A percentile compares a stretch with the other conserved stretches of the same genome.
phyloP scores from a whole-genome alignment of 2,888 invertebrate genomes.

The Sphaeridia pumilis region DNA sequence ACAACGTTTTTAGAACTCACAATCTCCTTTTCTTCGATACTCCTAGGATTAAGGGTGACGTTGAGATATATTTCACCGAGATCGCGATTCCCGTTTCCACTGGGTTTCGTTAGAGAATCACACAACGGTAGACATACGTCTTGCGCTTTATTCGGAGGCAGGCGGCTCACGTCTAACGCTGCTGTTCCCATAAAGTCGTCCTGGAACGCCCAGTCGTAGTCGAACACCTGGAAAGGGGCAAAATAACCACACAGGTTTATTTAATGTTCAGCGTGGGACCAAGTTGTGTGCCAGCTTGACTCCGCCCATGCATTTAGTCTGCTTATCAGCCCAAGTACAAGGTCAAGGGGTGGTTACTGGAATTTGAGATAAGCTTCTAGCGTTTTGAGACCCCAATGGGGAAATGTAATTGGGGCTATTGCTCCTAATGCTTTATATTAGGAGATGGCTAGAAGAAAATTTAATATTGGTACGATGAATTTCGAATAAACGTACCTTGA shows the following conservation, averaged over 20 bases:
- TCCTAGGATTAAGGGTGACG: slow-evolving; percentile 78
- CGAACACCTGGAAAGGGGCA: slow-evolving; percentile 79
- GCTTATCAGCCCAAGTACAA: too few species aligned
- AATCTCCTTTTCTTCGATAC: slow-evolving; percentile 89
- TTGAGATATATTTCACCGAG: slow-evolving; percentile 77
- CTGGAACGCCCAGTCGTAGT: slow-evolving; percentile 88
- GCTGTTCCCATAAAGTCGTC: slow-evolving; percentile 98
- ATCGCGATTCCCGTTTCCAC: slow-evolving; percentile 37
- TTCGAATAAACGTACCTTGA: slow-evolving; percentile 73
- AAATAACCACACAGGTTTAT: too few species aligned
- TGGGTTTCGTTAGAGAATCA: slow-evolving; percentile 51
- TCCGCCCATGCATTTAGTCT: too few species aligned
- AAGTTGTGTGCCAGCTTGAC: too few species aligned
- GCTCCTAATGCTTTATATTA: too few species aligned
- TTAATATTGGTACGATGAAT: not conserved
- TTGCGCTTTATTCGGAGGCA: slow-evolving; percentile 55
- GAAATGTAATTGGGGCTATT: too few species aligned
- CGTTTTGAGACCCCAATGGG: too few species aligned
- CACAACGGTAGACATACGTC: slow-evolving; percentile 69
- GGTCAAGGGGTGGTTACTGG: too few species aligned
- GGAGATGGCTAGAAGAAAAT: too few species aligned
- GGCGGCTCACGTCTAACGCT: slow-evolving; percentile 64
- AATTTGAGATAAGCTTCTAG: too few species aligned
- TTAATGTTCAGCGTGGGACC: too few species aligned
- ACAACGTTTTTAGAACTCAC: slow-evolving; percentile 51